Conservation (phyloP, 2,113 vertebrate species). For the Channa maculata region DNA sequence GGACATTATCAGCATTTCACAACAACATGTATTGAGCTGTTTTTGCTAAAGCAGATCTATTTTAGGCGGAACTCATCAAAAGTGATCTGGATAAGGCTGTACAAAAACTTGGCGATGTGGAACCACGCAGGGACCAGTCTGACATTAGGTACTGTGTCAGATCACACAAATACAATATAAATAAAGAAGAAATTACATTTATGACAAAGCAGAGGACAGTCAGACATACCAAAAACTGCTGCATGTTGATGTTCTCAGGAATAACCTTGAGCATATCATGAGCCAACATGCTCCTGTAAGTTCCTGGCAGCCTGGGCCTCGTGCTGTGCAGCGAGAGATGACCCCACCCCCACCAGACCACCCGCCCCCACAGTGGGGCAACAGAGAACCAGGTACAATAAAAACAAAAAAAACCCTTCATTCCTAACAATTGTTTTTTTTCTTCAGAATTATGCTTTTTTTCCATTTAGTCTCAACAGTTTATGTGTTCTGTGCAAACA, state of each 20-base stretch:
- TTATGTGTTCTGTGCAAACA: neutral
- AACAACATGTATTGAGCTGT: neutral
- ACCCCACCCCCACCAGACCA: slow-evolving; percentile 43
- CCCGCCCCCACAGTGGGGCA: slow-evolving; percentile 43
- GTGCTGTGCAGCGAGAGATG: slow-evolving; percentile 28
- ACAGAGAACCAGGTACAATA: slow-evolving; percentile 57
- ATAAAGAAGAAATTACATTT: neutral
- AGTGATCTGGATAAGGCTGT: slow-evolving; percentile 82
- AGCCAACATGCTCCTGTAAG: slow-evolving; percentile 28
- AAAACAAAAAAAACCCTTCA: neutral
- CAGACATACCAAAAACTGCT: neutral
- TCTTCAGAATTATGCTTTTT: neutral
- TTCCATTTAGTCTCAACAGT: neutral
- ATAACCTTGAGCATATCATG: slow-evolving; percentile 62
- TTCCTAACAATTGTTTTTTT: too few species aligned
- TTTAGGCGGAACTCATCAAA: slow-evolving; percentile 85
- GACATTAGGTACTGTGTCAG: slow-evolving; percentile 69
- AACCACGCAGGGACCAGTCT: slow-evolving; percentile 35
- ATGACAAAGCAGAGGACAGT: neutral
- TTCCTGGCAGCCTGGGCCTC: slow-evolving; percentile 40
- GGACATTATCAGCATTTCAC: neutral
- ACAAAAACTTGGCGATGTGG: slow-evolving; percentile 47
- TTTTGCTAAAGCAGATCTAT: slow-evolving; percentile 8
- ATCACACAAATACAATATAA: too few species aligned
- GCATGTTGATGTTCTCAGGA: slow-evolving; percentile 58